Percentiles rank a stretch among this genome's conserved stretches.
Conservation (phyloP, 1,140 invertebrate genomes). For the Drosophila lacteicornis region DNA sequence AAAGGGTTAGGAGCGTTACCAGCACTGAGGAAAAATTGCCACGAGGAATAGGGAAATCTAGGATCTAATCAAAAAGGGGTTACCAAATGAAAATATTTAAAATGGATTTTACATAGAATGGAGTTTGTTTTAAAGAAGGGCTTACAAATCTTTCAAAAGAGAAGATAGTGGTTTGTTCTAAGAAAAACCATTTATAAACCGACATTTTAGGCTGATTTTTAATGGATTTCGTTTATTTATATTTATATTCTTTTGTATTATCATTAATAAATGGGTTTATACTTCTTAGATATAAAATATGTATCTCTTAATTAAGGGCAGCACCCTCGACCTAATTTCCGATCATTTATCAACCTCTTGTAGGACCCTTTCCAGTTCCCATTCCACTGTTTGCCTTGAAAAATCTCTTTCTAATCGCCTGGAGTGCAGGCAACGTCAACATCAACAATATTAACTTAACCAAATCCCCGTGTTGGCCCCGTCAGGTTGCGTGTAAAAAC, state of each 20-base stretch:
- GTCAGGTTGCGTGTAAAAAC: conserved; percentile 75
- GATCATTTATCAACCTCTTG: conserved; percentile 11
- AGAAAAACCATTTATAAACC: too few relatives aligned
- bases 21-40: not conserved
- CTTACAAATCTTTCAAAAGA: too few relatives aligned
- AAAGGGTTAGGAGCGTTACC: conserved; percentile 6
- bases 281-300: not conserved
- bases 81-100: too few relatives aligned
- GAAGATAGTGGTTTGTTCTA: too few relatives aligned
- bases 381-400: conserved; percentile 14
- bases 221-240: too few relatives aligned
- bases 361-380: not conserved
- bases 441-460: conserved; percentile 29
- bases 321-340: not conserved
- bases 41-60: not conserved
- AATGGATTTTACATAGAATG: too few relatives aligned
- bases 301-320: not conserved
- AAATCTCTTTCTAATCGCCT: conserved; percentile 45
- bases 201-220: too few relatives aligned
- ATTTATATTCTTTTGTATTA: too few relatives aligned
- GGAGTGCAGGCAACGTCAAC: conserved; percentile 19
- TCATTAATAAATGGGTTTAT: too few relatives aligned
- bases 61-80: not conserved
- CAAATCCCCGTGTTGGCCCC: conserved; percentile 46
- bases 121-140: too few relatives aligned